Percentiles rank a stretch among this genome's conserved stretches.
Evolutionary conservation across 2,797 vertebrate species (phyloP).

Genomic region (Eptatretus atami): DNA sequence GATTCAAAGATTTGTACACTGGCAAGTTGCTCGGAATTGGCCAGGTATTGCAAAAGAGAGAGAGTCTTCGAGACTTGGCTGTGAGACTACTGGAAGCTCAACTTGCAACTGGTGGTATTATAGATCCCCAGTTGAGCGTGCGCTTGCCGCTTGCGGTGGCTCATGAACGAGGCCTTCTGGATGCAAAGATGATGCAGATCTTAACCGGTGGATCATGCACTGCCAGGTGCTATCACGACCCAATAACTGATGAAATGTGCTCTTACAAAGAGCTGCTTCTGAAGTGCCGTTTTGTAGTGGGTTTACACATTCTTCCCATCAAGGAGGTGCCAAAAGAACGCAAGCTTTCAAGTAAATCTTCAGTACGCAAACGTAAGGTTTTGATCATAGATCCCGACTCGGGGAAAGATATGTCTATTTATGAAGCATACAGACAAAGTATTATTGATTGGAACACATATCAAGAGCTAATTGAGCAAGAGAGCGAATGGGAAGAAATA

Average conservation of each 20-base stretch:
- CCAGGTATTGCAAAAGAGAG: neutral
- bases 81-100: neutral
- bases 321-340: neutral
- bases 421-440: slow-evolving; percentile 1
- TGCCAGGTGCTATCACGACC: neutral
- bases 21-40: neutral
- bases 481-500: neutral
- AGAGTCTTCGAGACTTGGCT: neutral
- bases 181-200: neutral
- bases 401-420: neutral
- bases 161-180: neutral
- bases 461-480: slow-evolving; percentile 1
- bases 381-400: slow-evolving; percentile 2
- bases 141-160: neutral
- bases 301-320: slow-evolving; percentile 1
- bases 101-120: neutral
- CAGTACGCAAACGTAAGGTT: neutral
- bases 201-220: neutral
- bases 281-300: neutral
- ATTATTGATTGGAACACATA: slow-evolving; percentile 2
- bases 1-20: slow-evolving; percentile 1
- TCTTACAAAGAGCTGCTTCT: slow-evolving; percentile 3
- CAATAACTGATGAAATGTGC: neutral
- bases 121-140: neutral
- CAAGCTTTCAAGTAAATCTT: neutral